Evolutionary conservation across 2,888 invertebrate species (phyloP).

Genomic region (Acronicta psi): DNA sequence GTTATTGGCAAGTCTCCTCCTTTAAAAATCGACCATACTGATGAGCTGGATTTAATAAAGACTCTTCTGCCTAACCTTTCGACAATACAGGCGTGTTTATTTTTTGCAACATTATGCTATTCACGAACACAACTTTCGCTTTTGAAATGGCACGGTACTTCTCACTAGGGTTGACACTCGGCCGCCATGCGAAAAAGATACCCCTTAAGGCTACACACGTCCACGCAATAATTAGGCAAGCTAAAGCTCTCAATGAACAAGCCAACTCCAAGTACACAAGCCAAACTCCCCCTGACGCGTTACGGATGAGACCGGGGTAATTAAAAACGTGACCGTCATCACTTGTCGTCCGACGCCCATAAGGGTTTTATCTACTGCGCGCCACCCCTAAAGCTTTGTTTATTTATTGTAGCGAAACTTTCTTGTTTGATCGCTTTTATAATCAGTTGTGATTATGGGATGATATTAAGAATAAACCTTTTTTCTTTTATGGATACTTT

Average conservation of each 20-base stretch:
- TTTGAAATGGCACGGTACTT: neutral
- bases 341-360: constrained; percentile 80
- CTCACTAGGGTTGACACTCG: neutral
- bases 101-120: neutral
- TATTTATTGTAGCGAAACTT: constrained; percentile 76
- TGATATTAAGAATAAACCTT: constrained; percentile 13
- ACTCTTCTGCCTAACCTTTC: too few species aligned
- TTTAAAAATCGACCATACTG: too few species aligned
- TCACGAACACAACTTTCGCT: neutral
- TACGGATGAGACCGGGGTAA: constrained; percentile 84
- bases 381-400: constrained; percentile 80
- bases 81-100: too few species aligned
- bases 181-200: constrained; percentile 1
- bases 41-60: too few species aligned
- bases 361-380: constrained; percentile 85
- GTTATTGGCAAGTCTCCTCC: too few species aligned
- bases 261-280: constrained; percentile 64
- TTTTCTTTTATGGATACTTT: too few species aligned
- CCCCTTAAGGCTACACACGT: constrained; percentile 10
- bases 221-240: constrained; percentile 41
- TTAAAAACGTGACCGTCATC: constrained; percentile 89
- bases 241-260: constrained; percentile 46
- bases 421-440: constrained; percentile 54
- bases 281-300: constrained; percentile 76
- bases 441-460: constrained; percentile 48